A percentile compares a stretch with the other conserved stretches of the same genome.
Evolutionary conservation across 2,113 vertebrate genomes (phyloP).

Genomic region (Anguilla rostrata): DNA sequence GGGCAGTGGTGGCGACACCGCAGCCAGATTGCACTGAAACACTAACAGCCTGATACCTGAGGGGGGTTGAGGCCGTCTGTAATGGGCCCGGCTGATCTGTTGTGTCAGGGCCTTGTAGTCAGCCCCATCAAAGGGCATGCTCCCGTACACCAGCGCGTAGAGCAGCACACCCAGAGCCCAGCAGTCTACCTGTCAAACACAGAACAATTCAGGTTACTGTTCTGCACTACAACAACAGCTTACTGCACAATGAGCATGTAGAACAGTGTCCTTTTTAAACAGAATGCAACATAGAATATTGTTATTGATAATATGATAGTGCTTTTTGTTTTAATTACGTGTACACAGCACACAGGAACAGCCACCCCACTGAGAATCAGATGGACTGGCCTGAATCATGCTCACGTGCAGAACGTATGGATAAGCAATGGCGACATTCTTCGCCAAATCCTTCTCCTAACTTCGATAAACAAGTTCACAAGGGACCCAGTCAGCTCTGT

Average conservation of each 20-base stretch:
- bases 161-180: slow-evolving; percentile 77
- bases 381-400: not conserved
- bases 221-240: not conserved
- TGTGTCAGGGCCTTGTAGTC: slow-evolving; percentile 65
- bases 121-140: slow-evolving; percentile 73
- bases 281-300: not conserved
- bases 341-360: too few relatives aligned
- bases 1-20: not conserved
- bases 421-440: not conserved
- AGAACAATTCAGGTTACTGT: slow-evolving; percentile 9
- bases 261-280: not conserved
- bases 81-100: slow-evolving; percentile 69
- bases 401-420: not conserved
- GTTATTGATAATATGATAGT: too few relatives aligned
- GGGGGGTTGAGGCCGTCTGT: slow-evolving; percentile 64
- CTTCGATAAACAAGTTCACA: not conserved
- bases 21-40: not conserved
- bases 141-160: slow-evolving; percentile 72
- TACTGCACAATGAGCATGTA: not conserved
- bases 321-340: too few relatives aligned
- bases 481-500: not conserved
- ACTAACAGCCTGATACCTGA: slow-evolving; percentile 59
- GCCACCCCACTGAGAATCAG: not conserved
- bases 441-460: not conserved
- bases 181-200: slow-evolving; percentile 70